Base-by-base conservation (phyloP, 2,888 invertebrate species). In the Orthosia gothica region DNA sequence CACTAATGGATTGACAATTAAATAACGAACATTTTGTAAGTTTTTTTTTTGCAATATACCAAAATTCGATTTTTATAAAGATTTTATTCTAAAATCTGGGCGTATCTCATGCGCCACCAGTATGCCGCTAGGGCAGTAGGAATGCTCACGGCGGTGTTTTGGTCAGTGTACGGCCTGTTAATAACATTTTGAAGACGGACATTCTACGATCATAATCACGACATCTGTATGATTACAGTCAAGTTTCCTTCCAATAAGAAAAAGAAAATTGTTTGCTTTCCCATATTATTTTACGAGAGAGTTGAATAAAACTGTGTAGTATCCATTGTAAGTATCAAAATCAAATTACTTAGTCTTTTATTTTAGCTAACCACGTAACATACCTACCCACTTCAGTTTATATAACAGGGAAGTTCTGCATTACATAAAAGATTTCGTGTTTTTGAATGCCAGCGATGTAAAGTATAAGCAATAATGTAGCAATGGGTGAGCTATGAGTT, bases 401-500 rank as follows among this genome's bases (percentile, higher is more conserved):
- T 68, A 62, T 68, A 80, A 72, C 26, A 72, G 11, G n/a, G n/a
- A 16, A 65, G 62, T 65, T 72, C 23, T 54, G 67, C 26, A 72
- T 83, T 79, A 80, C 68, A 72, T 83, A 65, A 79, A 49, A 52
- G 23, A 80, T 52, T 73, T 68, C 57, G 52, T 58, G 49, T 40
- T 58, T 68, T 66, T 66, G 50, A 79, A 80, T 72, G 49, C 59
- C 54, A 79, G n/a, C 49, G 23, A 26, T 54, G 47, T 50, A 63
- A 73, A 68, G 13, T 20, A 57, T 18, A 50, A 50, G 15, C 16
- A 49, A 54, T 45, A 74, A 67, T 81, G 59, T 66, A 69, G 40
- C 62, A 65, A 82, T 16, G 1, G 2, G 4, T 64, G 49, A 76
- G 18, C 57, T 66, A 50, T 54, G 47, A 3, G 3, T 50, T 4